A percentile compares a stretch with the other conserved stretches of the same genome.
Evolutionary conservation across 2,888 invertebrate species (phyloP).

Genomic region (Drosophila greeni): DNA sequence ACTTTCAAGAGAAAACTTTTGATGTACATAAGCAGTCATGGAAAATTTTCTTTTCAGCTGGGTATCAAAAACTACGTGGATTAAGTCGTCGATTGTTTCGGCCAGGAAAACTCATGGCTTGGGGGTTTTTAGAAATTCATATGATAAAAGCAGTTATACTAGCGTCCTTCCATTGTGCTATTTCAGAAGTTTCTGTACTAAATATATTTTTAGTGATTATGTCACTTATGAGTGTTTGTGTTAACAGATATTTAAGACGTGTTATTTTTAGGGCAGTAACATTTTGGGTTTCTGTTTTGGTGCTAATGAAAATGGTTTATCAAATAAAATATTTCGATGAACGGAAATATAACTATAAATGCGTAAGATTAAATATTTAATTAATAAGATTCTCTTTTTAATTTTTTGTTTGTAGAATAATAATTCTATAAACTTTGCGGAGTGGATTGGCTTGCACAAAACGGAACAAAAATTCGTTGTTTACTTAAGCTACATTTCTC

Average conservation of each 20-base stretch:
- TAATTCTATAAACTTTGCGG: conserved; percentile 82
- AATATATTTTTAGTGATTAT: conserved; percentile 89
- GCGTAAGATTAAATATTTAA: conserved; percentile 81
- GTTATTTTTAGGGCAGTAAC: conserved; percentile 87
- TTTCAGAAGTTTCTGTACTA: conserved; percentile 87
- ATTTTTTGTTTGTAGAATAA: conserved; percentile 30
- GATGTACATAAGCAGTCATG: conserved; percentile 8
- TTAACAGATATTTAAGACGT: conserved; percentile 85
- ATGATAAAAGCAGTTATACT: conserved; percentile 92
- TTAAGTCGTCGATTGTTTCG: conserved; percentile 54
- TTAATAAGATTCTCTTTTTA: no score
- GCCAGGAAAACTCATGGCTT: conserved; percentile 80
- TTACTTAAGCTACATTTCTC: conserved; percentile 84
- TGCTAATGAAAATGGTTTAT: conserved; percentile 96
- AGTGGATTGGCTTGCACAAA: conserved; percentile 92
- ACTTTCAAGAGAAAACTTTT: background rate
- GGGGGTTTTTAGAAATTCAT: conserved; percentile 94
- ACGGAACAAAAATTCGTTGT: conserved; percentile 79
- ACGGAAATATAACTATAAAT: conserved; percentile 86
- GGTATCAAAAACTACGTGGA: conserved; percentile 46
- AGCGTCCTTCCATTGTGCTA: conserved; percentile 87
- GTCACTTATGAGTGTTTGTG: conserved; percentile 85
- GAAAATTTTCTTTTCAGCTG: conserved; percentile 15
- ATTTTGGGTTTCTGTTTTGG: conserved; percentile 86
- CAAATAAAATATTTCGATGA: conserved; percentile 93